Evolutionary conservation across 2,797 vertebrate genomes (phyloP).

Genomic region (Hylomyscus alleni): DNA sequence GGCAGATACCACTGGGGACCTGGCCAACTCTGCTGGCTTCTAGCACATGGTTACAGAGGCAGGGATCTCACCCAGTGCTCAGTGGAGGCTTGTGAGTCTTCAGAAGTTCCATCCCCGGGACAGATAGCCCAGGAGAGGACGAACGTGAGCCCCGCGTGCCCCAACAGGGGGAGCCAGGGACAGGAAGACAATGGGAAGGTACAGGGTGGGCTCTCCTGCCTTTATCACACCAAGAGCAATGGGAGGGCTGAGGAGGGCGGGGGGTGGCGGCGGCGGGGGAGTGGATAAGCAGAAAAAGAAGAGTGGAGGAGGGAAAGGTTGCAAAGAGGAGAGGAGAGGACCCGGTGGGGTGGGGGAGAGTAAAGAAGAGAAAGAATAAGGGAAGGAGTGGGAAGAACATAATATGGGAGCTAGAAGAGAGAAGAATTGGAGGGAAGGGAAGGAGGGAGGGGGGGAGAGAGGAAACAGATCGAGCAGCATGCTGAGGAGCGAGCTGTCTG

Average conservation of each 20-base stretch:
- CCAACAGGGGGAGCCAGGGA: not conserved
- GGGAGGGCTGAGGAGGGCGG: not conserved
- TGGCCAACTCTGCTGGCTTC: not conserved
- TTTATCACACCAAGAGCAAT: constrained; percentile 74
- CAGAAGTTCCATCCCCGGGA: not conserved
- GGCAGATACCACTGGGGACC: not conserved
- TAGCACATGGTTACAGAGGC: not conserved
- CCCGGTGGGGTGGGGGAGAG: not conserved
- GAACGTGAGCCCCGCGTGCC: not conserved
- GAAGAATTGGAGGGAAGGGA: not conserved
- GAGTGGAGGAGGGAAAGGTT: not conserved
- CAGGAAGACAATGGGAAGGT: not conserved
- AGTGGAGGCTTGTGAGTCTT: not conserved
- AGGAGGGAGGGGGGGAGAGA: not conserved
- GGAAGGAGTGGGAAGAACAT: too few species aligned
- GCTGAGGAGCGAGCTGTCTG: constrained; percentile 75
- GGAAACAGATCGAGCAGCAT: not conserved
- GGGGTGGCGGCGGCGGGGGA: not conserved
- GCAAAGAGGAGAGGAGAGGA: not conserved
- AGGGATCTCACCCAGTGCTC: not conserved
- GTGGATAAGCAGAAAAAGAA: not conserved
- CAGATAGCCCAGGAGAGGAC: not conserved
- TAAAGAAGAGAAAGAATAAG: not conserved
- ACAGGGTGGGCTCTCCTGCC: constrained; percentile 70
- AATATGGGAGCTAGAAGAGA: not conserved